A percentile compares a stretch with the other conserved stretches of the same genome.
phyloP scores from a whole-genome alignment of 2,113 vertebrate species.

The Chelonoidis abingdonii region DNA sequence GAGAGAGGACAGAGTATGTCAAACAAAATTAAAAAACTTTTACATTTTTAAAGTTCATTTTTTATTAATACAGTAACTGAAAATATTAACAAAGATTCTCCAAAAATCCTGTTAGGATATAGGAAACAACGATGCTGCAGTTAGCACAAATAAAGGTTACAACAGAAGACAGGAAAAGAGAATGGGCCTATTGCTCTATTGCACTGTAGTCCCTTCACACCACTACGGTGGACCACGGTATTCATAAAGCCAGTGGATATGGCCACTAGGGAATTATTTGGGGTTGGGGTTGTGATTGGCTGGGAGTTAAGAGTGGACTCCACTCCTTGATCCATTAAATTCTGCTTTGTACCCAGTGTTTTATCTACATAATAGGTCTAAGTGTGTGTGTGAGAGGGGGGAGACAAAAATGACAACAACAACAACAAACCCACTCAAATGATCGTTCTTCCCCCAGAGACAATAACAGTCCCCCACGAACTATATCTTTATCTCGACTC shows the following conservation, averaged over 20 bases:
- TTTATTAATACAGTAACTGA: neutral
- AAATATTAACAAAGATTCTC: neutral
- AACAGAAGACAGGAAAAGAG: neutral
- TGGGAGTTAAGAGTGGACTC: neutral
- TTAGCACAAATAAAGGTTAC: neutral
- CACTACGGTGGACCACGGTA: neutral
- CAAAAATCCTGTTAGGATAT: no score
- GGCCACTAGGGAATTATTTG: rapidly evolving
- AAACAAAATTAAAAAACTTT: neutral
- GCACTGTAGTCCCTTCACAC: rapidly evolving
- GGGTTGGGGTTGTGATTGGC: neutral
- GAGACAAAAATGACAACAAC: no score
- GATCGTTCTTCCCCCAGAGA: neutral
- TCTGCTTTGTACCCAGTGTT: neutral
- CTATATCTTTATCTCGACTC: neutral
- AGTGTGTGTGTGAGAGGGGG: neutral
- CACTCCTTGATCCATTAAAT: neutral
- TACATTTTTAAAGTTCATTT: neutral
- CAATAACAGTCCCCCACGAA: neutral
- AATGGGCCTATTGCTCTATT: rapidly evolving
- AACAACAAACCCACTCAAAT: neutral
- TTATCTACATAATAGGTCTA: neutral
- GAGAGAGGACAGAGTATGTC: neutral
- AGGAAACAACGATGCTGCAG: rapidly evolving
- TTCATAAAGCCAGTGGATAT: neutral